These are phyloP conservation scores for Tupiocoris notatus DNA, from an alignment of 2,888 invertebrate genomes.

Conservation along the genomic window DNA sequence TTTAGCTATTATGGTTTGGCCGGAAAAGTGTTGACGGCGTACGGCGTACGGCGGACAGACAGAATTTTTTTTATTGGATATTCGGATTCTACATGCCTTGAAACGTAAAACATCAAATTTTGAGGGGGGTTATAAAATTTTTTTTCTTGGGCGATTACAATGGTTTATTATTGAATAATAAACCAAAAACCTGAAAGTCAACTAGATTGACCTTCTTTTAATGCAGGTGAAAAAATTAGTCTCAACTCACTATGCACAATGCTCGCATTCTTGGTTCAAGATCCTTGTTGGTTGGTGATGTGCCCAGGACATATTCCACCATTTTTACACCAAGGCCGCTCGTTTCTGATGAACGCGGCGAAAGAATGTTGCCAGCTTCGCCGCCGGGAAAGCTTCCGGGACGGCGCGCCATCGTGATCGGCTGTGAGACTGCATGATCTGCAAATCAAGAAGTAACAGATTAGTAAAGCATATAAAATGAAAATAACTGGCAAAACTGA, in stretches of 20 bases:
- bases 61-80: too few species aligned
- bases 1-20: too few species aligned
- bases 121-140: background rate
- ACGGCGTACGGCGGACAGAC: too few species aligned
- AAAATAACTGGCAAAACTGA: too few species aligned
- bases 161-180: background rate
- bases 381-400: conserved; percentile 66
- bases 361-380: conserved; percentile 61
- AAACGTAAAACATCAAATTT: background rate
- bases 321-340: conserved; percentile 92
- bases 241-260: conserved; percentile 51
- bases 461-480: too few species aligned
- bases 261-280: conserved; percentile 66
- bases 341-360: conserved; percentile 81
- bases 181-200: too few species aligned
- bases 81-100: too few species aligned
- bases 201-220: too few species aligned
- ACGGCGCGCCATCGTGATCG: conserved; percentile 74
- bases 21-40: too few species aligned
- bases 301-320: conserved; percentile 96
- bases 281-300: conserved; percentile 80
- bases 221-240: background rate
- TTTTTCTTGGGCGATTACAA: too few species aligned
- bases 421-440: conserved; percentile 69
- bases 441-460: conserved; percentile 51